phyloP scores from a whole-genome alignment of 1,140 invertebrate genomes.

The Cydia splendana region DNA sequence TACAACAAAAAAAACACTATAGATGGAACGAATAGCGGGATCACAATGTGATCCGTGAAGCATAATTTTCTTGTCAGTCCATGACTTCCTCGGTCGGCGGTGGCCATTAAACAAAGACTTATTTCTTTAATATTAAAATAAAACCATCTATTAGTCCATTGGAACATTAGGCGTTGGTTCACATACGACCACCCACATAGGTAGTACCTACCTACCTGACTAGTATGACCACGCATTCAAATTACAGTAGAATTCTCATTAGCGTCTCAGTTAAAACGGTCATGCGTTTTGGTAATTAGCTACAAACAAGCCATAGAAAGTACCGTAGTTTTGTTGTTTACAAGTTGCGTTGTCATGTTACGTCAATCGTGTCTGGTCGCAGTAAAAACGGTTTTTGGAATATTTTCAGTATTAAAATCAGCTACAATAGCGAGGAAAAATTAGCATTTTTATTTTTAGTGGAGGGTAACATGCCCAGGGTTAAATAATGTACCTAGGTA shows the following conservation, averaged over 20 bases:
- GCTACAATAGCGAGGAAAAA: background rate
- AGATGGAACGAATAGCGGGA: background rate
- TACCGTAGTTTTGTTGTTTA: constrained; percentile 15
- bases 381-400: background rate
- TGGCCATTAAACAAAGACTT: constrained; percentile 3
- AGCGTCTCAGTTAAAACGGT: background rate
- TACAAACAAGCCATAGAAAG: constrained; percentile 22
- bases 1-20: background rate
- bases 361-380: constrained; percentile 3
- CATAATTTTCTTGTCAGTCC: constrained; percentile 25
- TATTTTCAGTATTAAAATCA: background rate
- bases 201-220: background rate
- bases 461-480: background rate
- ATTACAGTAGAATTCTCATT: constrained; percentile 20
- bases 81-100: background rate
- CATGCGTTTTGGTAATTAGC: constrained; percentile 23
- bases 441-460: constrained; percentile 11
- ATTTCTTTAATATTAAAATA: constrained; percentile 17
- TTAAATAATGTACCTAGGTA: background rate
- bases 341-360: background rate
- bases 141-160: constrained; percentile 17
- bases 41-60: constrained; percentile 4
- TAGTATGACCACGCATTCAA: constrained; percentile 22
- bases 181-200: constrained; percentile 26
- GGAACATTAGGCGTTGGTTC: constrained; percentile 17